These are phyloP conservation scores for Ctenomys sociabilis DNA, from an alignment of 2,113 vertebrate genomes.

Conservation along the genomic window DNA sequence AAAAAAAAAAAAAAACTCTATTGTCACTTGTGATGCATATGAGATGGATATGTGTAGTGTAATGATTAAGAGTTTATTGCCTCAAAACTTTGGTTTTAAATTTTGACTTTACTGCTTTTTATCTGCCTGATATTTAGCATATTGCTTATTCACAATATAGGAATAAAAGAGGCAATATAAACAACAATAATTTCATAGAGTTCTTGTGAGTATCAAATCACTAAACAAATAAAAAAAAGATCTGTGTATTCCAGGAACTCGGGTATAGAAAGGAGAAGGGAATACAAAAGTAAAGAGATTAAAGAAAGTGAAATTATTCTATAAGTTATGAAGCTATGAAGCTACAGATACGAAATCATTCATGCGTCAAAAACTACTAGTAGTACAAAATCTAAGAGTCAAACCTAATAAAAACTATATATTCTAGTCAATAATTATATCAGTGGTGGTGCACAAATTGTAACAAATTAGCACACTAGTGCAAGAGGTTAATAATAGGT, in stretches of 20 bases:
- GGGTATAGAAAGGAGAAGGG: rapidly evolving
- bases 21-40: not conserved
- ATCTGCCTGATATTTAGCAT: not conserved
- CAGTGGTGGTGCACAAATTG: not conserved
- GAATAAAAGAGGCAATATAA: not conserved
- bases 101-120: not conserved
- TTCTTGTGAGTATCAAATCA: not conserved
- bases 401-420: not conserved
- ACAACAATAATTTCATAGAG: not conserved
- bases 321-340: not conserved
- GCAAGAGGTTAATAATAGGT: not conserved
- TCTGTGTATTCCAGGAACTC: not conserved
- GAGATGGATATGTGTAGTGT: not conserved
- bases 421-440: not conserved
- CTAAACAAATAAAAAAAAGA: not conserved
- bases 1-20: no score
- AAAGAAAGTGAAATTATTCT: not conserved
- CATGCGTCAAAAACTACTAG: not conserved
- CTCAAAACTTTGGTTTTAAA: not conserved
- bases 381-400: not conserved
- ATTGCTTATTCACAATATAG: not conserved
- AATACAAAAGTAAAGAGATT: not conserved
- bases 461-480: not conserved
- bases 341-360: not conserved
- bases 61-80: not conserved